Base-by-base conservation (phyloP, 2,113 vertebrate genomes). In the Gila orcuttii region DNA sequence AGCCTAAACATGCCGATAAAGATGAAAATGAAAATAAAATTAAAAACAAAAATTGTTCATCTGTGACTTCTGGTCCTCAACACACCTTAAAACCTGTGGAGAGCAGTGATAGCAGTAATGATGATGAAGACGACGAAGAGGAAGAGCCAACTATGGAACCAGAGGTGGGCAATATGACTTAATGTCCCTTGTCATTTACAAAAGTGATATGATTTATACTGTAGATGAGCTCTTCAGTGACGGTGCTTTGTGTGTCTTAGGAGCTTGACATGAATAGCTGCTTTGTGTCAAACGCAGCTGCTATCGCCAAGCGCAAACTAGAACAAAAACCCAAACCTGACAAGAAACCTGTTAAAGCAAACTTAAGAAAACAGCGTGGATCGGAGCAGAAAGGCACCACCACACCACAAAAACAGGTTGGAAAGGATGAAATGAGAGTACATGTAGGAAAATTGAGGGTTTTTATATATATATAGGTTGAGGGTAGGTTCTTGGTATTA, bases 241-340 rank as follows among this genome's bases (percentile, higher is more conserved):
- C 52, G 0, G 33, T 69, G 31, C 0, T 11, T 79, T 69, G 5
- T 47, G 69, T 88, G 28, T 83, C 19, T 47, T 82, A 94, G 94
- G 89, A 90, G 78, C 88, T 93, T 64, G 85, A 92, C 84, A 90
- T 93, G 87, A 91, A 89, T 82, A 90, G 91, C 89, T 91, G 89
- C 55, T 85, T 86, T 75, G 69, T 90, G 73, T 86, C 88, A 60
- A 89, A 88, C 25, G 79, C 90, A 47, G 83, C 92, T 47, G 83
- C 78, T 31, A 85, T 62, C 12, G 86, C 88, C 1, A 83, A 91
- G 69, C 89, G 90, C 50, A 89, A 85, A 47, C 42, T 83, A 36
- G 86, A 90, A 36, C 81, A 90, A 47, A 91, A 88, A 42, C 82
- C 83, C 9, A 82, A 87, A 55, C 31, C n/a, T 42, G 88, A 89